Evolutionary conservation across 2,888 invertebrate genomes (phyloP).

Genomic region (Drosophila peninsularis): DNA sequence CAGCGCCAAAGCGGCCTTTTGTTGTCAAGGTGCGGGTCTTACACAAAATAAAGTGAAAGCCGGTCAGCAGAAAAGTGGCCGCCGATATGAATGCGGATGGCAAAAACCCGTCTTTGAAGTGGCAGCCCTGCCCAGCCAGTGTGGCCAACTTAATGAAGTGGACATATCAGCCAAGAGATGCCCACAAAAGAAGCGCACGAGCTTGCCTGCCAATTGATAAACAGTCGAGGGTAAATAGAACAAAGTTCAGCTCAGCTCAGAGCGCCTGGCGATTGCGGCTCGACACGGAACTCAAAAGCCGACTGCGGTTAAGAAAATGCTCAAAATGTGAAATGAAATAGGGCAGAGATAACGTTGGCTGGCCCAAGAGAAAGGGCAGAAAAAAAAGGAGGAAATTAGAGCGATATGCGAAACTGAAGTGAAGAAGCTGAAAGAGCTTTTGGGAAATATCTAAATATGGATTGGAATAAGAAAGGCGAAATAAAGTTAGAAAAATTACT

Average conservation of each 20-base stretch:
- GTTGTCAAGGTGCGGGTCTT: slow-evolving; percentile 61
- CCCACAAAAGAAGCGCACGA: slow-evolving; percentile 20
- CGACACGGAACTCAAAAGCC: slow-evolving; percentile 34
- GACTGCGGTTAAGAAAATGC: slow-evolving; percentile 17
- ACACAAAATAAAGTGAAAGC: slow-evolving; percentile 31
- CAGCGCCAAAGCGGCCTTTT: slow-evolving; percentile 34
- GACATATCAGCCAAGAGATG: slow-evolving; percentile 63
- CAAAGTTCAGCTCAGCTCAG: slow-evolving; percentile 22
- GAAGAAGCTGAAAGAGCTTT: neutral
- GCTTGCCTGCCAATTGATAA: slow-evolving; percentile 48
- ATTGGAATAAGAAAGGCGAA: neutral
- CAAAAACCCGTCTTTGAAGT: neutral
- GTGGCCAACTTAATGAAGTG: slow-evolving; percentile 73
- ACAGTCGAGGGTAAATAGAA: slow-evolving; percentile 20
- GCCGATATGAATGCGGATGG: slow-evolving; percentile 24
- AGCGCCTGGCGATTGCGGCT: slow-evolving; percentile 13
- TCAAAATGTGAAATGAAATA: slow-evolving; percentile 11
- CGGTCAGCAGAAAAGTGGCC: slow-evolving; percentile 45
- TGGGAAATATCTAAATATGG: neutral
- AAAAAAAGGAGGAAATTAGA: neutral
- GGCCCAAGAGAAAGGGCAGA: neutral
- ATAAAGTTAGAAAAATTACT: neutral
- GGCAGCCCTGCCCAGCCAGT: slow-evolving; percentile 35
- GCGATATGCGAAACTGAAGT: neutral
- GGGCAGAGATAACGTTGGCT: slow-evolving; percentile 8